Evolutionary conservation across 2,888 invertebrate species (phyloP).

Genomic region (Caenorhabditis panamensis): DNA sequence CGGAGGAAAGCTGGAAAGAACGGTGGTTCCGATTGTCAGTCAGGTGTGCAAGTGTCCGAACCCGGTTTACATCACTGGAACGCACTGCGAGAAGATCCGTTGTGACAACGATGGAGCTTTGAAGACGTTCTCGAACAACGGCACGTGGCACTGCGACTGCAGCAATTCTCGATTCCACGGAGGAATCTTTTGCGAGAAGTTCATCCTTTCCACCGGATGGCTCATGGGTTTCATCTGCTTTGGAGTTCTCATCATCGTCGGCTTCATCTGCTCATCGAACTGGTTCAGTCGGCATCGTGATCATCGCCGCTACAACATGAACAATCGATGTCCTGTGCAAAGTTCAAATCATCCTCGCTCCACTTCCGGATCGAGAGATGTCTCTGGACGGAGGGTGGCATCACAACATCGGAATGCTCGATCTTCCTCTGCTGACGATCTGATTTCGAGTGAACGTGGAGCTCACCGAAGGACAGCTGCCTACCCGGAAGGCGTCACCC

Average conservation of each 20-base stretch:
- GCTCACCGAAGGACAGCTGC: conserved; percentile 47
- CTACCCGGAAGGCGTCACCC: conserved; percentile 51
- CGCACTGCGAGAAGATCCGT: conserved; percentile 74
- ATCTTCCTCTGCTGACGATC: conserved; percentile 41
- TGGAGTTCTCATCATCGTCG: conserved; percentile 26
- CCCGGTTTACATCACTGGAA: conserved; percentile 74
- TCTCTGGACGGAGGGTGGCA: not conserved
- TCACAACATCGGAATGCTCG: conserved; percentile 4
- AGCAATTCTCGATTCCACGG: conserved; percentile 66
- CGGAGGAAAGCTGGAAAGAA: conserved; percentile 61
- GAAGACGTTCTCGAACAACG: conserved; percentile 48
- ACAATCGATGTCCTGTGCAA: not conserved
- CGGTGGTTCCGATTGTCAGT: conserved; percentile 22
- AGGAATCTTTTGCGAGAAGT: conserved; percentile 62
- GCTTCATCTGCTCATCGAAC: conserved; percentile 46
- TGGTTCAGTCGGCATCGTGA: conserved; percentile 42
- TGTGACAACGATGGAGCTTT: conserved; percentile 72
- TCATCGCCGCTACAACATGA: conserved; percentile 4
- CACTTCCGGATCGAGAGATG: not conserved
- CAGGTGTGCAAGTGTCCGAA: conserved; percentile 68
- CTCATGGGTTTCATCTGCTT: conserved; percentile 7
- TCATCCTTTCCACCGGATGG: conserved; percentile 27
- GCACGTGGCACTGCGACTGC: conserved; percentile 72
- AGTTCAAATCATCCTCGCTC: not conserved
- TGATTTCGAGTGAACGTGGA: conserved; percentile 50